Evolutionary conservation across 2,113 vertebrate genomes (phyloP).

Genomic region (Scolopax mira): DNA sequence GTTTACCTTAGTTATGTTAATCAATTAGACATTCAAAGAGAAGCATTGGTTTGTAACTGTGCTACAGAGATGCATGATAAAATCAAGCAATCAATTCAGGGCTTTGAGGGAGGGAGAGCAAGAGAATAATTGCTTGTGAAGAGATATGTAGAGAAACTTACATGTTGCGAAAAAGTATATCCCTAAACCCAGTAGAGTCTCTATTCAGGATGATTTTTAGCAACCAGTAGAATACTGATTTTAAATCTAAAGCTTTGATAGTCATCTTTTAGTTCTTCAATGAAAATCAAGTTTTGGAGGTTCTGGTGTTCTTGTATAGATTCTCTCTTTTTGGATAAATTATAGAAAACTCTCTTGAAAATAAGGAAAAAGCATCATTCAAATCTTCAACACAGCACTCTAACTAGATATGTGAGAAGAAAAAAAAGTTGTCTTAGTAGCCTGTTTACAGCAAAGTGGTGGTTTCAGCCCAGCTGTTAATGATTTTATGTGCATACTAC

Average conservation of each 20-base stretch:
- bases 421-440: not conserved
- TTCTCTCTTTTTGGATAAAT: not conserved
- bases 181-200: not conserved
- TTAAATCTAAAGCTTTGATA: not conserved
- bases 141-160: not conserved
- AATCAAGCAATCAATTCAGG: not conserved
- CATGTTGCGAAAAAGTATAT: not conserved
- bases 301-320: not conserved
- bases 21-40: conserved; percentile 2
- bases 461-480: not conserved
- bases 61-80: not conserved
- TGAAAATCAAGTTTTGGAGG: not conserved
- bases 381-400: not conserved
- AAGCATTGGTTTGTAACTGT: not conserved
- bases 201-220: not conserved
- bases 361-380: not conserved
- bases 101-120: not conserved
- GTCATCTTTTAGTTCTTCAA: not conserved
- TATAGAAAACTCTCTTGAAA: not conserved
- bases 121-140: not conserved
- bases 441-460: not conserved
- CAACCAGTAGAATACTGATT: not conserved
- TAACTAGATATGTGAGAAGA: not conserved
- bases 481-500: not conserved
- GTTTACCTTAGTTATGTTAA: not conserved